A percentile compares a stretch with the other conserved stretches of the same genome.
These are phyloP conservation scores for Uropetala carovei DNA, from an alignment of 2,888 invertebrate species.

Conservation along the genomic window DNA sequence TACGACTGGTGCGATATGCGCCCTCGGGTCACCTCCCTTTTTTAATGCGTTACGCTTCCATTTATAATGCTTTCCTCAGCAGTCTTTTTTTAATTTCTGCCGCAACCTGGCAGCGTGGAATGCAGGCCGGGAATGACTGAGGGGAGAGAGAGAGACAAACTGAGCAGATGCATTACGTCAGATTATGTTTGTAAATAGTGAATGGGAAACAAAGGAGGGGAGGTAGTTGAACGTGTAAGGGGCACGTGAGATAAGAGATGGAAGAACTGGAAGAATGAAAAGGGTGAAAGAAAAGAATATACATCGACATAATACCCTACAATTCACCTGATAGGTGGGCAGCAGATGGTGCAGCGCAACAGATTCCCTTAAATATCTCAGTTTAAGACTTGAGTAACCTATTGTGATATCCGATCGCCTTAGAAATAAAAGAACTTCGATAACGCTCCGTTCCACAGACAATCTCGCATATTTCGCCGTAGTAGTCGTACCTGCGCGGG, in stretches of 20 bases:
- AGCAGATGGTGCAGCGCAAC: not conserved
- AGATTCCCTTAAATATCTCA: too few relatives aligned
- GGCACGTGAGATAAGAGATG: not conserved
- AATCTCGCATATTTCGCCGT: too few relatives aligned
- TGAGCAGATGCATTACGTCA: not conserved
- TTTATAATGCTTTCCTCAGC: too few relatives aligned
- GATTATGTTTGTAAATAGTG: not conserved
- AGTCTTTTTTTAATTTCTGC: too few relatives aligned
- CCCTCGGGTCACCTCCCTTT: too few relatives aligned
- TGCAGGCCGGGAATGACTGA: not conserved
- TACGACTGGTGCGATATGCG: too few relatives aligned
- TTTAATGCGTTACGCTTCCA: too few relatives aligned
- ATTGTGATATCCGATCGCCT: too few relatives aligned
- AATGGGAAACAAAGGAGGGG: not conserved
- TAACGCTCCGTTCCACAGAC: too few relatives aligned
- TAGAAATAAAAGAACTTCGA: too few relatives aligned
- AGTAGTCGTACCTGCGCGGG: too few relatives aligned
- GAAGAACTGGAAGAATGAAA: not conserved
- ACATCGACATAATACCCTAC: not conserved
- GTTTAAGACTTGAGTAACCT: too few relatives aligned
- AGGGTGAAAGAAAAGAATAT: not conserved
- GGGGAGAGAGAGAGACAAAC: not conserved
- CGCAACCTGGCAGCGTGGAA: not conserved
- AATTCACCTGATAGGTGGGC: not conserved
- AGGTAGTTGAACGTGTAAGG: not conserved